A percentile compares a stretch with the other conserved stretches of the same genome.
Conservation (phyloP, 2,113 vertebrate species). For the Toxotes chatareus region DNA sequence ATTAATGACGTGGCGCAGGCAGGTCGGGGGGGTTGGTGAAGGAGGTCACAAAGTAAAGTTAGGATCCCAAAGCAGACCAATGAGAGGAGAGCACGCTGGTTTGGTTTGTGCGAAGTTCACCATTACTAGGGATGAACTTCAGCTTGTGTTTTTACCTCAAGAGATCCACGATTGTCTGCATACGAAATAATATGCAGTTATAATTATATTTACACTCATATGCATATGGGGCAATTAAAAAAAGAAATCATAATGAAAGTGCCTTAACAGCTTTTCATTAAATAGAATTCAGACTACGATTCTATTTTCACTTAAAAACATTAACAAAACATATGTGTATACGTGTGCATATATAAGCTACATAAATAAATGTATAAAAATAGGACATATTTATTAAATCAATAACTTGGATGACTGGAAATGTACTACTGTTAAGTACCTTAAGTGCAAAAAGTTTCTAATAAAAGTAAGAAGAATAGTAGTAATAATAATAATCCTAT, state of each 20-base stretch:
- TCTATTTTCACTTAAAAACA: background rate
- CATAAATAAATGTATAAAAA: background rate
- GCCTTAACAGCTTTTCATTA: background rate
- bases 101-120: slow-evolving; percentile 30
- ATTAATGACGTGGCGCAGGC: slow-evolving; percentile 82
- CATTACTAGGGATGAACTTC: slow-evolving; percentile 9
- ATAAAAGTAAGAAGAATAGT: background rate
- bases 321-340: too few species aligned
- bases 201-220: background rate
- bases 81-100: slow-evolving; percentile 1
- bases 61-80: slow-evolving; percentile 66
- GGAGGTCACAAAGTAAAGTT: slow-evolving; percentile 80
- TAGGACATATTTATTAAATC: background rate
- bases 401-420: background rate
- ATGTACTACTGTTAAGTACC: too few species aligned
- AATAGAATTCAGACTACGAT: background rate
- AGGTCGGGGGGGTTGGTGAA: slow-evolving; percentile 44
- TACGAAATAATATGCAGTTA: background rate
- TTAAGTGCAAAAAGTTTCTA: background rate
- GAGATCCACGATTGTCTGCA: background rate
- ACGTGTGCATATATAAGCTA: background rate
- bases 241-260: background rate
- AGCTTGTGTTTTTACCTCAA: background rate
- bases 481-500: background rate
- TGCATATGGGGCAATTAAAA: background rate